Evolutionary conservation across 2,113 vertebrate species (phyloP).

Genomic region (Geococcyx californianus): DNA sequence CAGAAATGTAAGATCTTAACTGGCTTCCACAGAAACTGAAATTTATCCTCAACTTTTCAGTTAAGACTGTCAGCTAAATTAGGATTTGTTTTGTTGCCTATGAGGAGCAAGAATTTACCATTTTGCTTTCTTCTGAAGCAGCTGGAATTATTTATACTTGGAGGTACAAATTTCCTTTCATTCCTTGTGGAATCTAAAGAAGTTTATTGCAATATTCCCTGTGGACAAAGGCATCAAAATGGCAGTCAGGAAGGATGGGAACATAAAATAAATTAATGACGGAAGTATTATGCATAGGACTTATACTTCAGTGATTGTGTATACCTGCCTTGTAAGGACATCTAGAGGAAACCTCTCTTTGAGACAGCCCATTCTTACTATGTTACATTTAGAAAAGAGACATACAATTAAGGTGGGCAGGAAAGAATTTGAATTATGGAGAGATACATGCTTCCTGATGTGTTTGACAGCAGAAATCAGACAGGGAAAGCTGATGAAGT

Average conservation of each 20-base stretch:
- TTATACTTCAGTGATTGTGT: not conserved
- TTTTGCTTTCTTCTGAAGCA: not conserved
- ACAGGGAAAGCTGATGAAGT: constrained; percentile 68
- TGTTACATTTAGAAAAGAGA: constrained; percentile 60
- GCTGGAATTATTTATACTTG: not conserved
- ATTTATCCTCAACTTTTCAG: not conserved
- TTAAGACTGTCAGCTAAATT: not conserved
- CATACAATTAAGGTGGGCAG: constrained; percentile 68
- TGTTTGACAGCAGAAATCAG: constrained; percentile 75
- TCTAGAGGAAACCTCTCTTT: constrained; percentile 49
- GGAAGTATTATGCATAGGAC: not conserved
- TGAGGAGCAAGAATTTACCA: not conserved
- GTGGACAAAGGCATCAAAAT: not conserved
- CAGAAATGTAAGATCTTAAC: not conserved
- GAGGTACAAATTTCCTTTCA: not conserved
- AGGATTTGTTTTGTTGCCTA: not conserved
- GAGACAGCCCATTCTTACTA: not conserved
- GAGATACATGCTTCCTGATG: constrained; percentile 63
- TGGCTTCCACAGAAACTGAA: not conserved
- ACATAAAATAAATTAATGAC: not conserved
- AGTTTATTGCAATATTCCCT: constrained; percentile 10
- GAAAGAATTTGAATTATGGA: constrained; percentile 67
- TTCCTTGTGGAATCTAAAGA: not conserved
- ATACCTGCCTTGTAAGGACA: constrained; percentile 1
- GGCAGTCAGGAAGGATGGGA: not conserved